A percentile compares a stretch with the other conserved stretches of the same genome.
Evolutionary conservation across 1,140 invertebrate genomes (phyloP).

Genomic region (Drosophila rhopaloa): DNA sequence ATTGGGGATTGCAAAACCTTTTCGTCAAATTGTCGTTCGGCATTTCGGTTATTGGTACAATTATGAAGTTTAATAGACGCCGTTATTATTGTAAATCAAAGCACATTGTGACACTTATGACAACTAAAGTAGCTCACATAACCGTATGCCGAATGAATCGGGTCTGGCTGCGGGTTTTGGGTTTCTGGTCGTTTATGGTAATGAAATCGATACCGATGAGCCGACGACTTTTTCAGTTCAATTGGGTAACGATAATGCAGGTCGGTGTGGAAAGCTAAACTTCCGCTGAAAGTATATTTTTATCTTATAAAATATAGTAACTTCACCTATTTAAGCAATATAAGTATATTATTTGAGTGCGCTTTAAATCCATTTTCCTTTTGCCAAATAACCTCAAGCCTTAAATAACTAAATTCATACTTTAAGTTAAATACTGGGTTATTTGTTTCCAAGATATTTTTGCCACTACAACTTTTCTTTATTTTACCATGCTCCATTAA

Average conservation of each 20-base stretch:
- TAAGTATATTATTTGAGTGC: too few species aligned
- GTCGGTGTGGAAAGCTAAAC: constrained; percentile 14
- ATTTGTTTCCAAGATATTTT: too few species aligned
- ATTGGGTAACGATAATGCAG: constrained; percentile 16
- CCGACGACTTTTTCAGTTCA: constrained; percentile 8
- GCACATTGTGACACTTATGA: constrained; percentile 82
- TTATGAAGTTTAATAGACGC: constrained; percentile 81
- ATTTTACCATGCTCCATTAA: too few species aligned
- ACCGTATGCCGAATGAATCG: constrained; percentile 51
- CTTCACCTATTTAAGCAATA: too few species aligned
- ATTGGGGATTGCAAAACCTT: constrained; percentile 68
- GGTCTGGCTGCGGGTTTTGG: constrained; percentile 3
- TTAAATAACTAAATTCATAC: too few species aligned
- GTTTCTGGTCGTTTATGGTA: constrained; percentile 52
- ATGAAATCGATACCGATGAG: constrained; percentile 59
- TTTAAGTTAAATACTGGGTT: too few species aligned
- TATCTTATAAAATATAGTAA: not conserved
- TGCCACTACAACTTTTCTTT: too few species aligned
- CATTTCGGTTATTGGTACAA: constrained; percentile 79
- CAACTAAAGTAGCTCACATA: constrained; percentile 81
- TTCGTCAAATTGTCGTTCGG: constrained; percentile 57
- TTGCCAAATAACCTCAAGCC: too few species aligned
- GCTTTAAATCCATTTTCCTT: too few species aligned
- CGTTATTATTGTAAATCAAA: constrained; percentile 79
- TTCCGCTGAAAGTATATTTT: not conserved